Percentiles rank a stretch among this genome's conserved stretches.
phyloP scores from a whole-genome alignment of 2,888 invertebrate genomes.

The Harmothoe impar region DNA sequence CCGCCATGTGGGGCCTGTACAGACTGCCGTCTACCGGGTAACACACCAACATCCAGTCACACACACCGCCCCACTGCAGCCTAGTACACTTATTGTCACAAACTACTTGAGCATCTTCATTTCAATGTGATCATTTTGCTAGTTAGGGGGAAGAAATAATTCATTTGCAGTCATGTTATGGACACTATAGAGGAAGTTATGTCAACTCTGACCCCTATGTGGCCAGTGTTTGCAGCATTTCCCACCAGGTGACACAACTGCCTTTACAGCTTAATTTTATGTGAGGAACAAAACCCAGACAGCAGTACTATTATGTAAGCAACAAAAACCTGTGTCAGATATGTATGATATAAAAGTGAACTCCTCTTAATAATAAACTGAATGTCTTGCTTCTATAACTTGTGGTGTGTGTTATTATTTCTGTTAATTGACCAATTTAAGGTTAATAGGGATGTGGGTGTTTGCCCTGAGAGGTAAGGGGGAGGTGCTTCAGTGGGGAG shows the following conservation, averaged over 20 bases:
- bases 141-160: background rate
- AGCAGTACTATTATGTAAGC: constrained; percentile 8
- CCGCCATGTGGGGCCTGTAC: background rate
- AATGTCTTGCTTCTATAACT: constrained; percentile 50
- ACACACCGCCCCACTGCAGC: background rate
- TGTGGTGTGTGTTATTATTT: background rate
- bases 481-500: too few relatives aligned
- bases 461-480: too few relatives aligned
- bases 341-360: constrained; percentile 31
- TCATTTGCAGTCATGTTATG: background rate
- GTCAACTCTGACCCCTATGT: background rate
- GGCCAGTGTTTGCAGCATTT: background rate
- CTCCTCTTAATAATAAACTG: constrained; percentile 52
- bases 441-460: too few relatives aligned
- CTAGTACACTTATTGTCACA: constrained; percentile 13
- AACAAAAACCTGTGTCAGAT: constrained; percentile 26
- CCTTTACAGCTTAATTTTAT: constrained; percentile 42
- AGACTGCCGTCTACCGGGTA: background rate
- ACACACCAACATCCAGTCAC: background rate
- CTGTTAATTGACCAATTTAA: too few relatives aligned
- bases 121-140: constrained; percentile 9
- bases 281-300: background rate
- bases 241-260: background rate
- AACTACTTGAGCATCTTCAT: constrained; percentile 5
- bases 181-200: background rate